phyloP scores from a whole-genome alignment of 2,113 vertebrate genomes.

The Lipophrys pholis region DNA sequence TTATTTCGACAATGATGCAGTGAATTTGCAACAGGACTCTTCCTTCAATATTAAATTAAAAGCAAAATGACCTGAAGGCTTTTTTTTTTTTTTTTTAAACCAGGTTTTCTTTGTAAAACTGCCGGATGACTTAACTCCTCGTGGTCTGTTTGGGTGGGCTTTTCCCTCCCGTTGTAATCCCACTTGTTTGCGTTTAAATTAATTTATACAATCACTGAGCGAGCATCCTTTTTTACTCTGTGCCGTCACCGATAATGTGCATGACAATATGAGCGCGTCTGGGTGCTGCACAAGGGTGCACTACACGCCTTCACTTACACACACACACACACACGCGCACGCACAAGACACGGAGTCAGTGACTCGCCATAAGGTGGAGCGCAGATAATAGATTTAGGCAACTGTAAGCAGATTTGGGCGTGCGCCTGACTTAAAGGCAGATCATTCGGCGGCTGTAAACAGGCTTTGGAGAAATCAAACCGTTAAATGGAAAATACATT shows the following conservation, averaged over 20 bases:
- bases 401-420: slow-evolving; percentile 83
- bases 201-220: slow-evolving; percentile 25
- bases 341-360: slow-evolving; percentile 64
- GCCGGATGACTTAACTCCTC: slow-evolving; percentile 6
- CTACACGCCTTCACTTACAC: background rate
- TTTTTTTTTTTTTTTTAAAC: too few relatives aligned
- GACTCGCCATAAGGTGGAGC: slow-evolving; percentile 77
- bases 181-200: slow-evolving; percentile 5
- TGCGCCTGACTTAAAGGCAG: slow-evolving; percentile 78
- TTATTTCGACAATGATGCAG: background rate
- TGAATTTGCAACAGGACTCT: background rate
- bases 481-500: slow-evolving; percentile 85
- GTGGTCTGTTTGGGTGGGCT: slow-evolving; percentile 5
- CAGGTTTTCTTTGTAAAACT: slow-evolving; percentile 1
- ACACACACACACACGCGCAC: slow-evolving; percentile 40
- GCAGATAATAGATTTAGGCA: slow-evolving; percentile 84
- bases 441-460: slow-evolving; percentile 82
- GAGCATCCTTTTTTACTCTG: slow-evolving; percentile 27
- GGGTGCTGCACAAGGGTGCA: background rate
- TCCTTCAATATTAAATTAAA: slow-evolving; percentile 2
- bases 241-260: slow-evolving; percentile 27
- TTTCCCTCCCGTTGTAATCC: slow-evolving; percentile 5
- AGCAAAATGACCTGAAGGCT: slow-evolving; percentile 25
- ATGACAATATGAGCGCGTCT: slow-evolving; percentile 15
- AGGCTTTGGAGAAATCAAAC: slow-evolving; percentile 85